Evolutionary conservation across 2,888 invertebrate species (phyloP).

Genomic region (Panorpa germanica): DNA sequence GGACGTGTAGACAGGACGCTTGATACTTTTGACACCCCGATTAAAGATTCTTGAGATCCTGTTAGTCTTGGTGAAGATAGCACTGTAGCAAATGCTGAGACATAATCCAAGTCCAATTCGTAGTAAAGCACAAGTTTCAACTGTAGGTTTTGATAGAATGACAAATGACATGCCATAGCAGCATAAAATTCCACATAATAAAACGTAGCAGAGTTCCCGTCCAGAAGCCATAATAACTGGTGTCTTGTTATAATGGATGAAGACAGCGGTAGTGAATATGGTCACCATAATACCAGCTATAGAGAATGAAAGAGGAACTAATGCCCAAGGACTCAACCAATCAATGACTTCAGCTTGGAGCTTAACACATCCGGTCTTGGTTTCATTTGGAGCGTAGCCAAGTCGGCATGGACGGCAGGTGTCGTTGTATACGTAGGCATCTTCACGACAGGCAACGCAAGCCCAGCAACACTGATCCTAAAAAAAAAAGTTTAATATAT

Average conservation of each 20-base stretch:
- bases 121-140: conserved; percentile 41
- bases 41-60: conserved; percentile 55
- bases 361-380: conserved; percentile 31
- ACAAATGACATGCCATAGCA: conserved; percentile 55
- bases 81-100: conserved; percentile 53
- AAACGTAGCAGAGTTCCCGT: conserved; percentile 55
- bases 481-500: too few relatives aligned
- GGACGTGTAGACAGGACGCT: conserved; percentile 54
- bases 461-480: conserved; percentile 50
- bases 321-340: conserved; percentile 43
- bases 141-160: conserved; percentile 44
- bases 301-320: conserved; percentile 41
- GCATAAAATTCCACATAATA: conserved; percentile 46
- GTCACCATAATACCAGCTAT: conserved; percentile 38
- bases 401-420: conserved; percentile 34
- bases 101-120: conserved; percentile 50
- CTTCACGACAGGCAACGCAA: conserved; percentile 43
- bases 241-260: conserved; percentile 36
- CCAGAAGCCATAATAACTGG: conserved; percentile 65
- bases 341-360: conserved; percentile 36
- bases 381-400: conserved; percentile 29
- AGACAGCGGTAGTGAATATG: conserved; percentile 39
- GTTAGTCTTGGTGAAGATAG: conserved; percentile 58
- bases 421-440: conserved; percentile 37
- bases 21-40: conserved; percentile 46